Base-by-base conservation (phyloP, 1,140 invertebrate genomes). In the Ericerus pela region DNA sequence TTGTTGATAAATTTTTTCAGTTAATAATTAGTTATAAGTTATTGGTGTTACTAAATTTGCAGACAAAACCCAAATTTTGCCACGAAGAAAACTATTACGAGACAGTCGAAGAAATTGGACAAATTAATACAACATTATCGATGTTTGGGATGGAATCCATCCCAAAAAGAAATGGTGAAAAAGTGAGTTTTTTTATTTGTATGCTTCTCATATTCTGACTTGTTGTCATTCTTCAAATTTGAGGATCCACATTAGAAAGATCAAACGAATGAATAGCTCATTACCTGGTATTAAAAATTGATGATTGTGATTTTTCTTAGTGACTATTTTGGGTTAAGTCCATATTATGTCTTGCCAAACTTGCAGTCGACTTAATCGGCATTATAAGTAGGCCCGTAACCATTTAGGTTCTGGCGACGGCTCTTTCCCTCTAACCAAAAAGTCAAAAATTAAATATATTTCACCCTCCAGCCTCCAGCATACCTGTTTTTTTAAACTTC, bases 101-200 rank as follows among this genome's bases (percentile, higher is more conserved):
- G 11, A 61, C 72, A 0, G 77, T 76, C 56, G 76, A 75, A 60
- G 75, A 84, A 82, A 63, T 56, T 86, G 2, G 77, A 78, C 61
- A 79, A 77, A 60, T 75, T 92, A 14, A 67, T 94, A 14, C 78
- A 79, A 27, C 79, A 87, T 47, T 95, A 95, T 66, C 77, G 80
- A 60, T 79, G 87, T 0, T 72, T 96, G 5, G 92, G 91, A 1
- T 95, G 88, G 86, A 82, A 79, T 2, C 80, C 79, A 16, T 79
- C 76, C 2, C 75, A 86, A 43, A 79, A 80, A 62, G 76, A 78
- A 58, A 65, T 73, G 14, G 76, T 75, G 24, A 76, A 76, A 10
- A 78, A 69, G 75, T 77, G 69, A 62, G 70, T 56, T 28, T 54
- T 29, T 26, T 36, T n/a, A n/a, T n/a, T n/a, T n/a, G n/a, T n/a